Percentiles rank a stretch among this genome's conserved stretches.
Conservation (phyloP, 2,113 vertebrate genomes). For the Rhinolophus sinicus region DNA sequence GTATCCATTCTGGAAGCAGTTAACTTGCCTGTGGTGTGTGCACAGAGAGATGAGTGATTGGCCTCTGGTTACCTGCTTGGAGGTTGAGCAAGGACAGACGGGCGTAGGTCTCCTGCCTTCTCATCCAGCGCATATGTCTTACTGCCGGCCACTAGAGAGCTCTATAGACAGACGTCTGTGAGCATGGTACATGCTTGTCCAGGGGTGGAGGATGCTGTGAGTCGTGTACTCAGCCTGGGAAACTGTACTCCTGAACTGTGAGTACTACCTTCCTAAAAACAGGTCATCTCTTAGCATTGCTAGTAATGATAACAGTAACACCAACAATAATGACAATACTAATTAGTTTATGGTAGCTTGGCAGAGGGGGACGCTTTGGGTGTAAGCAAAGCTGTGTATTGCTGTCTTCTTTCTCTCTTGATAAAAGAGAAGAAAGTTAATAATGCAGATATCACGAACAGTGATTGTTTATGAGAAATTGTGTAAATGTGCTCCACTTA, state of each 20-base stretch:
- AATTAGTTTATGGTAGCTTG: background rate
- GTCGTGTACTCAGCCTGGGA: background rate
- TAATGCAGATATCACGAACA: background rate
- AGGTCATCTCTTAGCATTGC: background rate
- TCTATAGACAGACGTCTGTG: rapidly evolving
- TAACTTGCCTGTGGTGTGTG: background rate
- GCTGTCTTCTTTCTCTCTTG: background rate
- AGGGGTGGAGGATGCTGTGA: rapidly evolving
- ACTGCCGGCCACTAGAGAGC: background rate
- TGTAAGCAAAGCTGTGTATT: background rate
- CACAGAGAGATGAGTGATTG: rapidly evolving
- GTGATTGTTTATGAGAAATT: background rate
- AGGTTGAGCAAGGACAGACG: background rate
- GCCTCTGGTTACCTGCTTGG: background rate
- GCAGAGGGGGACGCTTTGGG: background rate
- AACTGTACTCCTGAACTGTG: rapidly evolving
- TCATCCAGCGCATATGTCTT: no score
- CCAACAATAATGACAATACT: background rate
- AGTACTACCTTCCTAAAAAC: background rate
- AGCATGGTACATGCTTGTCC: background rate
- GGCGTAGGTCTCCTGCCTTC: background rate
- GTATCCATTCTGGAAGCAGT: background rate
- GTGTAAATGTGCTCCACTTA: background rate
- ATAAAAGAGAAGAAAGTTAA: background rate
- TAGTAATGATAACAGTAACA: background rate